Base-by-base conservation (phyloP, 2,888 invertebrate genomes). In the Epistrophella euchroma region DNA sequence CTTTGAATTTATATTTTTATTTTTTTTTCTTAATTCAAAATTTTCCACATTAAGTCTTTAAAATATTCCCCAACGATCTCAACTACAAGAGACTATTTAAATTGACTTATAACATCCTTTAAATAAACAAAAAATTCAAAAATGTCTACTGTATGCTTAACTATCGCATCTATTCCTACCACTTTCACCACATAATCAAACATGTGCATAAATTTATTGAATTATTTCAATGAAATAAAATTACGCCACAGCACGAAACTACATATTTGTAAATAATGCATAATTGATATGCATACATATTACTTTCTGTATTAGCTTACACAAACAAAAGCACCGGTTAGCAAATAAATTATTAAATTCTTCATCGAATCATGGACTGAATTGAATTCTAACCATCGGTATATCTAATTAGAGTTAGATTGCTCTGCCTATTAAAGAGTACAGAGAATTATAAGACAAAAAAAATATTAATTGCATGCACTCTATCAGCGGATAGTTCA, bases 271-370 rank as follows among this genome's bases (percentile, higher is more conserved):
- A 82, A 76, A 76, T 71, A 64, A 17, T 19, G 40, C 17, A 47
- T 66, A 71, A 82, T 76, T 82, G 43, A 52, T 81, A 64, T 64
- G 66, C 64, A n/a, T 64, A 71, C 64, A n/a, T 25, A 52, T 52
- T 25, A 19, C 22, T 4, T 72, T 58, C 52, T 28, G 37, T 64
- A 32, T 64, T 71, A 62, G 58, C 17, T 17, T 32, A 35, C 52
- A 81, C 11, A 7, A 62, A 19, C 60, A 62, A 52, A 32, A 25
- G 25, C 40, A 56, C 10, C 58, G 55, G 64, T 25, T n/a, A 13
- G 32, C 43, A 52, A 70, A 77, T 77, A 68, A 77, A 82, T 82
- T 77, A 76, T 52, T 52, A 28, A 72, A 82, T 76, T 77, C 77
- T 72, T 58, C 58, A 43, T 35, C 66, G 17, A 62, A 70, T 74